phyloP scores from a whole-genome alignment of 2,797 vertebrate genomes.

The Eulemur coronatus region DNA sequence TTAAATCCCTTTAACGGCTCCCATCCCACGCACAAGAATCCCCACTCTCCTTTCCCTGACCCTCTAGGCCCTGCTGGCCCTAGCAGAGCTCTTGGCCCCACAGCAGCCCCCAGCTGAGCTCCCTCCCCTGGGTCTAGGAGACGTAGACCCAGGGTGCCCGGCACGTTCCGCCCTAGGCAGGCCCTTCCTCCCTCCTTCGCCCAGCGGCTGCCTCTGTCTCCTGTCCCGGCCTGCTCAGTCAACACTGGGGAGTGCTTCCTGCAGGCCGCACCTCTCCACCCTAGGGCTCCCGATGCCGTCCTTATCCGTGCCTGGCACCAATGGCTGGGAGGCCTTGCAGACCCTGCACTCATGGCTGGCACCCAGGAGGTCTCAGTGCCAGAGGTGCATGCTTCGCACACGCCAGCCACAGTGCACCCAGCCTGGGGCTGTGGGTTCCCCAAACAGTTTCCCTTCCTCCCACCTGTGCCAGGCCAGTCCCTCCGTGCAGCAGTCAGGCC shows the following conservation, averaged over 20 bases:
- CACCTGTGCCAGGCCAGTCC: neutral
- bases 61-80: neutral
- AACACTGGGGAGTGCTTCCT: too few species aligned
- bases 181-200: neutral
- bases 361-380: neutral
- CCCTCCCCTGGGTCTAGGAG: neutral
- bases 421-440: neutral
- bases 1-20: neutral
- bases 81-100: too few species aligned
- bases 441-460: neutral
- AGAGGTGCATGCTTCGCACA: neutral
- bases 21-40: neutral
- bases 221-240: accelerated
- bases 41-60: neutral
- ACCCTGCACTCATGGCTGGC: neutral
- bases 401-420: neutral
- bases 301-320: neutral
- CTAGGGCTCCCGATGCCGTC: neutral
- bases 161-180: accelerated
- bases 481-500: neutral
- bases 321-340: neutral
- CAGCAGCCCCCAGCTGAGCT: accelerated
- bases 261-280: neutral
- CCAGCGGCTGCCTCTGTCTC: neutral
- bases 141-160: too few species aligned